Conservation (phyloP, 2,113 vertebrate species). For the Terrapene triunguis region DNA sequence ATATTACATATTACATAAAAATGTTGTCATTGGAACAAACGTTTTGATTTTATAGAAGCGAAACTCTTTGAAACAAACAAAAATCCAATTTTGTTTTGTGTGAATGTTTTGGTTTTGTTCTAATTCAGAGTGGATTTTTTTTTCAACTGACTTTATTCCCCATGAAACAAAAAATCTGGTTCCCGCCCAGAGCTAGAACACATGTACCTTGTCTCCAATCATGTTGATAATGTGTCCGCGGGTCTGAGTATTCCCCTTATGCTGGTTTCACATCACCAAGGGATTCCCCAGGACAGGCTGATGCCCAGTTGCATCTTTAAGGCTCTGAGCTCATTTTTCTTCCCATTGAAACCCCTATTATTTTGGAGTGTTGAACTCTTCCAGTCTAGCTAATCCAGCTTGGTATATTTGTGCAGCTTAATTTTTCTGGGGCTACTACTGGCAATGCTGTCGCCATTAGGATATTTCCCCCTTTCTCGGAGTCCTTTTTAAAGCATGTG, state of each 20-base stretch:
- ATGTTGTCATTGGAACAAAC: not conserved
- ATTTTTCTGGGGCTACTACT: not conserved
- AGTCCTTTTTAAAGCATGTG: not conserved
- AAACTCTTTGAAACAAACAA: not conserved
- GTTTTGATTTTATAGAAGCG: not conserved
- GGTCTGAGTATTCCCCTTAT: not conserved
- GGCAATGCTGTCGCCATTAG: not conserved
- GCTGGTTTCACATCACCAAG: not conserved
- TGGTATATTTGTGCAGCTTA: not conserved
- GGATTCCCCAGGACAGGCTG: not conserved
- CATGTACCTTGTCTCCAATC: not conserved
- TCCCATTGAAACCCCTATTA: not conserved
- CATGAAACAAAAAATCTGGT: too few relatives aligned
- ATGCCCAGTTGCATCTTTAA: not conserved
- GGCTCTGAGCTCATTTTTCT: not conserved
- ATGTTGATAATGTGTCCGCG: not conserved
- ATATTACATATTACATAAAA: not conserved
- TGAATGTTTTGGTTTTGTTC: not conserved
- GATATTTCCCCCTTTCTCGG: not conserved
- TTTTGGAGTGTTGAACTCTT: not conserved
- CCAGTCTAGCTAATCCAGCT: not conserved
- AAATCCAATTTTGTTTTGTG: not conserved
- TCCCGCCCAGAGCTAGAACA: not conserved
- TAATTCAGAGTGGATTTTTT: not conserved
- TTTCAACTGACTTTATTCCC: not conserved